A percentile compares a stretch with the other conserved stretches of the same genome.
phyloP scores from a whole-genome alignment of 2,113 vertebrate species.

The Bubo blakistoni region DNA sequence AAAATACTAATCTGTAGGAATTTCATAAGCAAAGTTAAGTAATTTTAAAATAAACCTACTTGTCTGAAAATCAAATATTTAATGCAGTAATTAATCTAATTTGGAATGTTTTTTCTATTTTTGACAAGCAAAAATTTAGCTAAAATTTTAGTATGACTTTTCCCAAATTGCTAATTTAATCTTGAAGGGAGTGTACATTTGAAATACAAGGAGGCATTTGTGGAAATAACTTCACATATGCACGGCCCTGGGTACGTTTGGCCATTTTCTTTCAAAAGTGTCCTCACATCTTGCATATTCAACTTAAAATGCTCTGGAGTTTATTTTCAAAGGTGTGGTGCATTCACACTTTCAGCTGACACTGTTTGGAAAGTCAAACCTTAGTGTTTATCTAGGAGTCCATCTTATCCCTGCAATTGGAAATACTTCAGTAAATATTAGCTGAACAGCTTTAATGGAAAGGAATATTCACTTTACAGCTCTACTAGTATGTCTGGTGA shows the following conservation, averaged over 20 bases:
- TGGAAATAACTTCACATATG: neutral
- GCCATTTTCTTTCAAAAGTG: neutral
- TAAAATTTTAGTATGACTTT: neutral
- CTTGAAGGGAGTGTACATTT: neutral
- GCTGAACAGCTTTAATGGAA: neutral
- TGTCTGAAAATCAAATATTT: neutral
- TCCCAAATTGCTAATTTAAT: neutral
- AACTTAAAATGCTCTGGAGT: neutral
- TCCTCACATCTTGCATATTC: neutral
- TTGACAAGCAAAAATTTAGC: neutral
- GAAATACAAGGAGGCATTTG: neutral
- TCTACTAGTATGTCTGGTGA: neutral
- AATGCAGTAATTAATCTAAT: neutral
- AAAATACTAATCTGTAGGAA: neutral
- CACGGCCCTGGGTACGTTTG: accelerated
- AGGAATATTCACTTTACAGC: neutral
- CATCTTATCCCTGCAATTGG: neutral
- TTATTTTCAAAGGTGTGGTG: neutral
- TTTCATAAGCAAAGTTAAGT: neutral
- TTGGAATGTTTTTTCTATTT: neutral
- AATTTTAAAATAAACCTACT: neutral
- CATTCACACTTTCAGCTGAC: neutral
- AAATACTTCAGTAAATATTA: neutral
- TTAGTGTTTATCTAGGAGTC: neutral
- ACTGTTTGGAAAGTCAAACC: neutral